These are phyloP conservation scores for Leptopilina boulardi DNA, from an alignment of 1,140 invertebrate species.

Conservation along the genomic window DNA sequence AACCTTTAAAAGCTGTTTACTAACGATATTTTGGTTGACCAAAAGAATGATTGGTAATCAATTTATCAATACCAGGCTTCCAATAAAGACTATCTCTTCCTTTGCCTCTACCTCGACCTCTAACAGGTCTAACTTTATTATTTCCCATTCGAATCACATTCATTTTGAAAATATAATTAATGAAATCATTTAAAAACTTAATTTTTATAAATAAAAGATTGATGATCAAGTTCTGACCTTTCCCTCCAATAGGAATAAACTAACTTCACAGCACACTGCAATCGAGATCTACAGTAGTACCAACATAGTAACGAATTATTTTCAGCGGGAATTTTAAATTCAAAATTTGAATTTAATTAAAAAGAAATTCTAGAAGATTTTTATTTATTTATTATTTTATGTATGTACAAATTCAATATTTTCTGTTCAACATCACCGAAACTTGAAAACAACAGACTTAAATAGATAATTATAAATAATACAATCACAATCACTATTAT, in stretches of 20 bases:
- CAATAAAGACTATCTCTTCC: conserved; percentile 30
- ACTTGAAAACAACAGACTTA: conserved; percentile 46
- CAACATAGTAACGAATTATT: too few relatives aligned
- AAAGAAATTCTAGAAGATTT: conserved; percentile 4
- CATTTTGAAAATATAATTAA: conserved; percentile 36
- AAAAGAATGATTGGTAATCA: not conserved
- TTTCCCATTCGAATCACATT: conserved; percentile 46
- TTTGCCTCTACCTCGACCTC: conserved; percentile 35
- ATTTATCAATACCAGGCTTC: not conserved
- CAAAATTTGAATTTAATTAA: not conserved
- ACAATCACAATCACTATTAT: conserved; percentile 60
- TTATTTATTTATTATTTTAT: conserved; percentile 54
- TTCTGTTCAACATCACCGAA: conserved; percentile 48
- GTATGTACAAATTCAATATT: conserved; percentile 64
- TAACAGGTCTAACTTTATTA: conserved; percentile 3
- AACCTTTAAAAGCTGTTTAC: not conserved
- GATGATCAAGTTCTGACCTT: too few relatives aligned
- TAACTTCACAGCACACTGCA: too few relatives aligned
- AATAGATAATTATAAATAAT: conserved; percentile 65
- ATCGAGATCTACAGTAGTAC: too few relatives aligned
- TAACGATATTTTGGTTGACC: not conserved
- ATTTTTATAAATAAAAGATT: too few relatives aligned
- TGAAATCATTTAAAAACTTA: not conserved
- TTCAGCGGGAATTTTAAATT: too few relatives aligned
- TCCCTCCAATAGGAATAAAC: too few relatives aligned